Evolutionary conservation across 2,888 invertebrate species (phyloP).

Genomic region (Hemicrepidius hirtus): DNA sequence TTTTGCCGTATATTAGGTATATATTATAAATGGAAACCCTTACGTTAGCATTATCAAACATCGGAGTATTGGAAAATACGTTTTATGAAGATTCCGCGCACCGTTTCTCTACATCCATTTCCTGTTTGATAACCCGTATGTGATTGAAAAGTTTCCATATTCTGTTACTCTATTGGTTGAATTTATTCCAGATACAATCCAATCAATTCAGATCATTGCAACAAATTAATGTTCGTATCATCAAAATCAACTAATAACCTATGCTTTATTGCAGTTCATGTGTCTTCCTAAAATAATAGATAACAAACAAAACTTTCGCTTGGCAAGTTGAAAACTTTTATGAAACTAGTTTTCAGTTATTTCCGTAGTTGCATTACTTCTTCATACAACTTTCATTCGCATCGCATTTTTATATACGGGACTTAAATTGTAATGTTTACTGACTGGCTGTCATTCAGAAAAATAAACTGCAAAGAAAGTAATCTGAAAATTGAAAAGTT

Average conservation of each 20-base stretch:
- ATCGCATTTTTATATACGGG: not conserved
- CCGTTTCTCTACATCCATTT: slow-evolving; percentile 12
- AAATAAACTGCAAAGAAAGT: slow-evolving; percentile 21
- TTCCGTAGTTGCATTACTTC: not conserved
- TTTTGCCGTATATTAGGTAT: slow-evolving; percentile 18
- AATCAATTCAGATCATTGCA: too few relatives aligned
- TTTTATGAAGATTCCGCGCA: slow-evolving; percentile 26
- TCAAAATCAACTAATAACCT: too few relatives aligned
- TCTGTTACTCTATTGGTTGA: too few relatives aligned
- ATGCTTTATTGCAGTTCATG: too few relatives aligned
- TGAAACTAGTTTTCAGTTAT: not conserved
- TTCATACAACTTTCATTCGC: slow-evolving; percentile 5
- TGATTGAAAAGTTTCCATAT: not conserved
- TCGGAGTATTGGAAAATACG: slow-evolving; percentile 31
- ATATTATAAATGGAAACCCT: slow-evolving; percentile 29
- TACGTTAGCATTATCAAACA: slow-evolving; percentile 30
- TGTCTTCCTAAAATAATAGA: too few relatives aligned
- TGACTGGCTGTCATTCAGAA: not conserved
- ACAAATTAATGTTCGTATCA: too few relatives aligned
- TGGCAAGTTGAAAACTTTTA: not conserved
- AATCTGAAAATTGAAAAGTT: slow-evolving; percentile 30
- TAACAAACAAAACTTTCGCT: not conserved
- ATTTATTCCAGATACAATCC: too few relatives aligned
- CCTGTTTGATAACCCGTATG: slow-evolving; percentile 6
- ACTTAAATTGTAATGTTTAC: slow-evolving; percentile 15